Evolutionary conservation across 1,140 invertebrate species (phyloP), one percentile per base, ranked within the genome.

Genomic region (Camponotus floridanus): DNA sequence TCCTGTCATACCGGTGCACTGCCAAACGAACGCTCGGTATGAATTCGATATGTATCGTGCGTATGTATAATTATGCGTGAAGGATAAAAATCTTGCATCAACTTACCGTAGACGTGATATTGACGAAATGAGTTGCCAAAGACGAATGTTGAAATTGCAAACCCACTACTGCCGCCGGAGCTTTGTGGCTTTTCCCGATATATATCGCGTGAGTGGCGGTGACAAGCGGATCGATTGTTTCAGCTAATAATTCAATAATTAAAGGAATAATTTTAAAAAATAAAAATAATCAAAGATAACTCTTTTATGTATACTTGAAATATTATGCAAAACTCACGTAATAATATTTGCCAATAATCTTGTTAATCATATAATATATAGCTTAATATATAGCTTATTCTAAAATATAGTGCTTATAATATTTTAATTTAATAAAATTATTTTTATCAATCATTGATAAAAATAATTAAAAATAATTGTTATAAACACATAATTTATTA

Each of bases 141-240:
- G 97, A 97, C 5, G 97, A 96, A 92, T 98, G 97, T 87, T 98
- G 97, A 93, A 98, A 98, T 91, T 98, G 98, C 21, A 98, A 92
- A 31, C 98, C 98, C 39, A 99, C 98, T 0, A 99, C 98, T 0
- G 98, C 98, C 0, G 97, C 98, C 1, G 98, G 98, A 7, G 98
- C 98, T 91, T 97, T 96, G 89, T 98, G 97, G 7, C 97, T 97
- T 86, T 97, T 97, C 90, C 98, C 97, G 9, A 99, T 96, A 92
- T 98, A 99, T 71, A 99, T 97, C 0, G 98, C 98, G 93, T 98
- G 98, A 0, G 98, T 98, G 6, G 98, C 98, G 45, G 98, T 98
- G 8, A 99, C 98, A 64, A 98, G 91, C 31, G 97, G 97, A 88
- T 97, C 96, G 36, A 92, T 87, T 76, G 92, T 94, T 36, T 95